These are phyloP conservation scores for Gymnocypris eckloni DNA, from an alignment of 2,797 vertebrate genomes.

Conservation along the genomic window DNA sequence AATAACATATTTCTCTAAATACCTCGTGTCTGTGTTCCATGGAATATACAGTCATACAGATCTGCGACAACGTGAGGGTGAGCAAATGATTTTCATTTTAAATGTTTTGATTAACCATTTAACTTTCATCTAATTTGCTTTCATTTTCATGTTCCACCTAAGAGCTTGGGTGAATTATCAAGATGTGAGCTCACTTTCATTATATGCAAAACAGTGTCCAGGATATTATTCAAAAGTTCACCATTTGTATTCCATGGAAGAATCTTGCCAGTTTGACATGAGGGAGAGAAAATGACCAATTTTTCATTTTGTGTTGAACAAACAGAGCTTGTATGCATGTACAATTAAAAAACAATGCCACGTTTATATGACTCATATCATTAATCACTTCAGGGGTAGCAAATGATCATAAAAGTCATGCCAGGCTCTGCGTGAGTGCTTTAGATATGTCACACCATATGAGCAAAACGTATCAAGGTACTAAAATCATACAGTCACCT, in stretches of 20 bases:
- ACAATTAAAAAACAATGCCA: conserved; percentile 25
- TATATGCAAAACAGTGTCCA: neutral
- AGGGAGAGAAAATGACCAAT: neutral
- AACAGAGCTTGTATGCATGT: neutral
- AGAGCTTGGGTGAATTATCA: neutral
- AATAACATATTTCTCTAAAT: neutral
- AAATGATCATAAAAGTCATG: conserved; percentile 28
- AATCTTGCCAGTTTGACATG: neutral
- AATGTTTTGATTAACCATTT: neutral
- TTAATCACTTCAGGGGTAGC: conserved; percentile 30
- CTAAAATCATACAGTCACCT: conserved; percentile 52
- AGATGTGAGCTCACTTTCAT: neutral
- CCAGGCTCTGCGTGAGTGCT: conserved; percentile 38
- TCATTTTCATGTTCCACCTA: neutral
- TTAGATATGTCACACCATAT: conserved; percentile 12
- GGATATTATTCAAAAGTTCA: conserved; percentile 1
- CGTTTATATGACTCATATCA: conserved; percentile 12
- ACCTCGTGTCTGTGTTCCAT: neutral
- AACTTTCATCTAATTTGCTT: neutral
- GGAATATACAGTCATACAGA: neutral
- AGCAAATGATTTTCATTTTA: neutral
- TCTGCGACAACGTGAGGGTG: neutral
- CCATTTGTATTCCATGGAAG: neutral
- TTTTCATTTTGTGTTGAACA: neutral
- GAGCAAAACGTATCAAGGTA: conserved; percentile 44